phyloP scores from a whole-genome alignment of 2,888 invertebrate genomes.

The Meloe dianella region DNA sequence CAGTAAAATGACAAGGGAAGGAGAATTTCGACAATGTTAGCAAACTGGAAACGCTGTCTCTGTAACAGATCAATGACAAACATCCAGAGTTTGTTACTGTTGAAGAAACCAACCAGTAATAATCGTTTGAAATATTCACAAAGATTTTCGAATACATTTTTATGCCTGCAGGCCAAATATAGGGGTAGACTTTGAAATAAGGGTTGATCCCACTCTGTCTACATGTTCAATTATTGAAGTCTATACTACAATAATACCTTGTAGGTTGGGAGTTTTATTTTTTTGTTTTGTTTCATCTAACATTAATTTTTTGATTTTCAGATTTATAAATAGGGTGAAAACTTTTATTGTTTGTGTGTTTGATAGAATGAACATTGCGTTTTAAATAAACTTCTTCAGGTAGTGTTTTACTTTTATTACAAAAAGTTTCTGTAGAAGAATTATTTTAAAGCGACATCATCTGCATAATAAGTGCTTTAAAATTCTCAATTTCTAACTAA shows the following conservation, averaged over 20 bases:
- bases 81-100: too few relatives aligned
- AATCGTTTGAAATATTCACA: not conserved
- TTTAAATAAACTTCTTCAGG: not conserved
- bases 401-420: not conserved
- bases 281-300: not conserved
- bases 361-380: too few relatives aligned
- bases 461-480: not conserved
- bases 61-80: too few relatives aligned
- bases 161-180: not conserved
- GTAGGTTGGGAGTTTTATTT: not conserved
- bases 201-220: not conserved
- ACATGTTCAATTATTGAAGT: not conserved
- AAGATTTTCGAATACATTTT: not conserved
- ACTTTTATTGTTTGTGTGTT: too few relatives aligned
- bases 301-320: not conserved
- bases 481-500: not conserved
- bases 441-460: not conserved
- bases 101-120: too few relatives aligned
- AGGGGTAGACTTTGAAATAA: not conserved
- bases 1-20: too few relatives aligned
- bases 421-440: not conserved
- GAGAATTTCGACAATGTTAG: too few relatives aligned
- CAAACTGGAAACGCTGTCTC: too few relatives aligned
- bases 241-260: not conserved
- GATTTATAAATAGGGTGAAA: not conserved